Base-by-base conservation (phyloP, 2,113 vertebrate genomes). In the Pipa parva region DNA sequence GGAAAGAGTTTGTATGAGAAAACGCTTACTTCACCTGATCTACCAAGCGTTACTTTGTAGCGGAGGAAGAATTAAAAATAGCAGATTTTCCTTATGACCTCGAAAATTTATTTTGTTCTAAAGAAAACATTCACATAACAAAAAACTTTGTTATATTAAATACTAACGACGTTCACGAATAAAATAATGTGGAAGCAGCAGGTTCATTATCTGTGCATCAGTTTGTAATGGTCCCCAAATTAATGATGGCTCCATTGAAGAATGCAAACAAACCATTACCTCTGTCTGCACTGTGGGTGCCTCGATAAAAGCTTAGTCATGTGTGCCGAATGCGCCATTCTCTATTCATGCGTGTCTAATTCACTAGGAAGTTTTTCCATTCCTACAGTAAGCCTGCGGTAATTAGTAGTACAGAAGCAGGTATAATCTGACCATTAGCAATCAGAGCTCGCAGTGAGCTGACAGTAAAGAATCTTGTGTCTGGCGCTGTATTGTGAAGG, bases 351-450 rank as follows among this genome's bases (percentile, higher is more conserved):
- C 64, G 52, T 64, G 77, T 74, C 78, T 79, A 74, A 68, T 59
- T 74, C 74, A 67, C 72, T 80, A 76, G 77, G 56, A n/a, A 72
- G 63, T 17, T 4, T 71, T 81, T 79, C 76, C 78, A 66, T 77
- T 72, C 73, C 67, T 25, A 54, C 65, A 56, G 78, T 77, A 25
- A 2, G 71, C 72, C 67, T 39, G 2, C 59, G 74, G 68, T 79
- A 75, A 81, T 79, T 82, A 77, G 75, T 80, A 52, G 76, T 80
- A 73, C 74, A 76, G 74, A 76, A 73, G 75, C 77, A 76, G 79
- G 79, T 79, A 77, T 83, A 63, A 78, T 80, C 69, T 72, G 73
- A 64, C 75, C 79, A 80, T 87, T 82, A 85, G 85, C 77, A 81
- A 65, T 73, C 60, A 73, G 73, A 79, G 76, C 79, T 79, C 79